A percentile compares a stretch with the other conserved stretches of the same genome.
Evolutionary conservation across 1,140 invertebrate genomes (phyloP).

Genomic region (Neoseiulus cucumeris): DNA sequence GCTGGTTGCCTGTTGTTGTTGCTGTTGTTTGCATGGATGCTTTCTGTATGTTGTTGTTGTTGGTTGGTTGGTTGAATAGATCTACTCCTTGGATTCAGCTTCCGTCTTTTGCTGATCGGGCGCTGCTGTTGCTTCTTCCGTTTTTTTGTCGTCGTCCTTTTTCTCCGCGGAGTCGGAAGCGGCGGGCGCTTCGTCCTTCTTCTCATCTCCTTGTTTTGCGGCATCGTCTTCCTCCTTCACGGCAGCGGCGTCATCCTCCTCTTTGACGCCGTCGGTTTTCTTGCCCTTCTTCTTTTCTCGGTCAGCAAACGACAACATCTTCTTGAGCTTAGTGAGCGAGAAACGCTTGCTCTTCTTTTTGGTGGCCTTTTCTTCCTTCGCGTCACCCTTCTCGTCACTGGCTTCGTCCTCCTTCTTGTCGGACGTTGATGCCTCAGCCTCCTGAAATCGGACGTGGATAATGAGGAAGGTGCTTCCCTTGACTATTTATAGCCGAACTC

Average conservation of each 20-base stretch:
- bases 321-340: conserved; percentile 1
- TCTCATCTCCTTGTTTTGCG: not conserved
- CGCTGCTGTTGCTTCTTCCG: too few relatives aligned
- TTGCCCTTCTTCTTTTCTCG: conserved; percentile 3
- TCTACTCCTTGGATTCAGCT: too few relatives aligned
- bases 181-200: not conserved
- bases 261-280: not conserved
- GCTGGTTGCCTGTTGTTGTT: too few relatives aligned
- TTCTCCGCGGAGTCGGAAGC: not conserved
- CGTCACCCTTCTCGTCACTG: not conserved
- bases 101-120: too few relatives aligned
- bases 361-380: not conserved
- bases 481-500: too few relatives aligned
- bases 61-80: too few relatives aligned
- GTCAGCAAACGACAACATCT: not conserved
- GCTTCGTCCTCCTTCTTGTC: conserved; percentile 5
- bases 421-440: conserved; percentile 2
- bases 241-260: not conserved
- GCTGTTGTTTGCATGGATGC: too few relatives aligned
- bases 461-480: too few relatives aligned
- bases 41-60: too few relatives aligned
- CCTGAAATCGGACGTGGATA: too few relatives aligned
- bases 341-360: conserved; percentile 10
- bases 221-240: not conserved
- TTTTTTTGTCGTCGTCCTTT: not conserved